Evolutionary conservation across 2,797 vertebrate genomes (phyloP), one percentile per base, ranked within the genome.

Genomic region (Girardinus metallicus): DNA sequence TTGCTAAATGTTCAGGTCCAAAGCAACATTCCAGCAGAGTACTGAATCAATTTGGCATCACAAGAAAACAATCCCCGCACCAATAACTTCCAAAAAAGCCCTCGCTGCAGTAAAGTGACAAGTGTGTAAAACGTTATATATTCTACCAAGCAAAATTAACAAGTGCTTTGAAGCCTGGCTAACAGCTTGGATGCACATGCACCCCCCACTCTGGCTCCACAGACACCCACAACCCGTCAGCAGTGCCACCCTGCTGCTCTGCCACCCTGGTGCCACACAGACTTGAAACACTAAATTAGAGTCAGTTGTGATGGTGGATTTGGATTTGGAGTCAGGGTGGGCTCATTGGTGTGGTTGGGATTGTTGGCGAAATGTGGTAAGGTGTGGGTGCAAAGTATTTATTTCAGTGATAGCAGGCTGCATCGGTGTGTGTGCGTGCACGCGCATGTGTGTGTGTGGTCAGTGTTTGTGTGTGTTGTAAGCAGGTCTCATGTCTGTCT

Each of bases 331-430:
- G 79, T 87, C 90, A 85, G 93, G 91, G 93, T 94, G 93, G 93
- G 91, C 93, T 88, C 84, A 82, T 85, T 91, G 93, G 86, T 93
- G 93, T 89, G 93, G 92, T 82, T 76, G 85, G 79, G 68, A 74
- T 44, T 90, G 91, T 93, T 93, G 92, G 91, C 78, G 76, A 92
- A 86, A 82, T 74, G 88, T 3, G 90, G 91, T 92, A 85, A 73
- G 36, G 89, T 92, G 93, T 94, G 93, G 93, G 89, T 80, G 87
- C 85, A 88, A 92, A 89, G 89, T 88, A 92, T 94, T 92, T 91
- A 92, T 87, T 87, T 81, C 84, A 83, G 86, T 87, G 89, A 92
- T 91, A 73, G 79, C 7, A 66, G 78, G 62, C 80, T 90, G 72
- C 75, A 82, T 83, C 80, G 77, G 79, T 79, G 85, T 76, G 80